Evolutionary conservation across 2,888 invertebrate species (phyloP), one percentile per base, ranked within the genome.

Genomic region (Chloroclystis v-ata): DNA sequence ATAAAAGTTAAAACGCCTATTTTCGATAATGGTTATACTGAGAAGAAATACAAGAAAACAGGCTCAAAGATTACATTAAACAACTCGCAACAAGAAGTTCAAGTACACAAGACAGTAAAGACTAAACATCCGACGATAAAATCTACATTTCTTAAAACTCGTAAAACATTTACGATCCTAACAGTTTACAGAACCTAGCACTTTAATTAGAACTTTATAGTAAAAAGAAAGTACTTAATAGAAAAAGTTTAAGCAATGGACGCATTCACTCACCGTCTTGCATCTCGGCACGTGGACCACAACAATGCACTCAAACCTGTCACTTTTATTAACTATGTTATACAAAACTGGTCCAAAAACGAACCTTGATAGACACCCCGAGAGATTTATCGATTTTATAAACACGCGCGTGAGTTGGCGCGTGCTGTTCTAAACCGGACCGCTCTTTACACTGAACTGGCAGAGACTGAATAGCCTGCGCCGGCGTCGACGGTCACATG

Each of bases 211-310:
- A 75, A 72, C 66, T 69, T 65, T 65, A 65, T 76, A 72, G 75
- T 69, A 72, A 72, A 73, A 68, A 59, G 70, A 82, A 78, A 80
- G 78, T 77, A 64, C 66, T 56, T 60, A 24, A 69, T 65, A 69
- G 62, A 66, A 78, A 75, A 73, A 75, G 75, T 58, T 65, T 65
- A 72, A 82, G 83, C 82, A 85, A 85, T 82, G 74, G 69, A 69
- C 65, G 69, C 78, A 79, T 84, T 84, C 69, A 82, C 86, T 85
- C 72, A 86, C 86, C 84, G 74, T 79, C 69, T 72, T 57, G 66
- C 83, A 74, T 82, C 82, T 82, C 77, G 71, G 75, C 62, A 62
- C 63, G 61, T 69, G 73, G 70, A 78, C 72, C 75, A 75, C 62
- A 60, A 67, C 63, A 72, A 72, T 64, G 61, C 60, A 68, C 67